phyloP scores from a whole-genome alignment of 1,140 invertebrate species.

The Xylocopa sonorina region DNA sequence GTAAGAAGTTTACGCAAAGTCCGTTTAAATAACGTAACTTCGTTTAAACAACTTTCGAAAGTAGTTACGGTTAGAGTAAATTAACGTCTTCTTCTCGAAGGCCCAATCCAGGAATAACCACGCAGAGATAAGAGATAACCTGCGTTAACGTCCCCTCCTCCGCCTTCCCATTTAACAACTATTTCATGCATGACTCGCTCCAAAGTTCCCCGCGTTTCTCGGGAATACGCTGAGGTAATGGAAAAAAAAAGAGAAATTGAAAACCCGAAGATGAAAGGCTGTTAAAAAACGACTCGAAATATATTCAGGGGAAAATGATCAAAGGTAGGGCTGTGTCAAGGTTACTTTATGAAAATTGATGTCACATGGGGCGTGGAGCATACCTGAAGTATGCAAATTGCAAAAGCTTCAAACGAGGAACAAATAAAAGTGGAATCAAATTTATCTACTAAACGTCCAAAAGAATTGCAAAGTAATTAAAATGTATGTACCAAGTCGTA shows the following conservation, averaged over 20 bases:
- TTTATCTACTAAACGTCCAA: too few species aligned
- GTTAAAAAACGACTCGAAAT: background rate
- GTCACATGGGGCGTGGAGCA: too few species aligned
- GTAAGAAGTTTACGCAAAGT: background rate
- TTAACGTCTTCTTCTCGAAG: background rate
- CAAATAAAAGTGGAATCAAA: too few species aligned
- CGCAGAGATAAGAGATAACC: background rate
- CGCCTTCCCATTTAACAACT: background rate
- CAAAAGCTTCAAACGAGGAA: too few species aligned
- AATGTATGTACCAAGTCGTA: too few species aligned
- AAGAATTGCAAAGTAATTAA: too few species aligned
- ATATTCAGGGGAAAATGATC: background rate
- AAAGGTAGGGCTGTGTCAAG: background rate
- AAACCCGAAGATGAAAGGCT: background rate
- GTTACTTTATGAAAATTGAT: background rate
- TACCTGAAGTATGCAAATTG: too few species aligned
- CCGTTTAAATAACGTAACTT: background rate
- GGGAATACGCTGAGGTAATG: background rate
- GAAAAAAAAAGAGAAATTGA: background rate
- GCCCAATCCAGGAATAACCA: background rate
- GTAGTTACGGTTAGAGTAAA: background rate
- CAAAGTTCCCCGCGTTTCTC: background rate
- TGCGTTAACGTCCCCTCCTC: background rate
- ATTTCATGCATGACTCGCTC: background rate
- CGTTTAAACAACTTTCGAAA: background rate